phyloP scores from a whole-genome alignment of 2,888 invertebrate genomes.

The Eristalinus sepulchralis region DNA sequence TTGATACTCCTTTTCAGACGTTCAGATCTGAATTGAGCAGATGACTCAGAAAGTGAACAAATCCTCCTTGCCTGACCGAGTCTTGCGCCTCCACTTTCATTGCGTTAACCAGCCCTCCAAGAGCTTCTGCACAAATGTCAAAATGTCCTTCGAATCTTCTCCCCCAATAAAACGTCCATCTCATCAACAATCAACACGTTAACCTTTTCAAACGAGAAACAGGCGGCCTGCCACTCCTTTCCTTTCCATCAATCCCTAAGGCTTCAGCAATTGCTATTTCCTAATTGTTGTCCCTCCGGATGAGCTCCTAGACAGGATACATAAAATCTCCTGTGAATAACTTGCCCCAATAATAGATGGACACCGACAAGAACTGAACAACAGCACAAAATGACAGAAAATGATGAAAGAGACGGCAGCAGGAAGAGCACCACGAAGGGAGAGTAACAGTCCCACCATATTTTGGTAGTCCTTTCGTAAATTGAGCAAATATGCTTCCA shows the following conservation, averaged over 20 bases:
- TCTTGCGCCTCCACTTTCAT: too few relatives aligned
- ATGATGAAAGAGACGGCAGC: too few relatives aligned
- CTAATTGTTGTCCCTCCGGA: constrained; percentile 51
- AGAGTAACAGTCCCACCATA: constrained; percentile 11
- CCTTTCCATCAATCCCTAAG: constrained; percentile 27
- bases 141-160: neutral
- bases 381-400: neutral
- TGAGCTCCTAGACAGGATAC: neutral
- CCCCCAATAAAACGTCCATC: neutral
- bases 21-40: too few relatives aligned
- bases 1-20: too few relatives aligned
- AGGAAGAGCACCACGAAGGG: neutral
- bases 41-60: too few relatives aligned
- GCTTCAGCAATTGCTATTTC: constrained; percentile 36
- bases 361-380: neutral
- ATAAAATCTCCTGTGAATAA: constrained; percentile 35
- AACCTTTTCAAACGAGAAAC: neutral
- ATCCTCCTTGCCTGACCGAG: too few relatives aligned
- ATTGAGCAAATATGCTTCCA: constrained; percentile 59
- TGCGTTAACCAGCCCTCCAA: too few relatives aligned
- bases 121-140: too few relatives aligned
- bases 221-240: neutral
- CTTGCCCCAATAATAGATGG: constrained; percentile 40
- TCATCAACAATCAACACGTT: neutral
- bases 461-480: constrained; percentile 25